Percentiles rank a stretch among this genome's conserved stretches.
phyloP scores from a whole-genome alignment of 2,797 vertebrate genomes.

The Cossypha caffra region DNA sequence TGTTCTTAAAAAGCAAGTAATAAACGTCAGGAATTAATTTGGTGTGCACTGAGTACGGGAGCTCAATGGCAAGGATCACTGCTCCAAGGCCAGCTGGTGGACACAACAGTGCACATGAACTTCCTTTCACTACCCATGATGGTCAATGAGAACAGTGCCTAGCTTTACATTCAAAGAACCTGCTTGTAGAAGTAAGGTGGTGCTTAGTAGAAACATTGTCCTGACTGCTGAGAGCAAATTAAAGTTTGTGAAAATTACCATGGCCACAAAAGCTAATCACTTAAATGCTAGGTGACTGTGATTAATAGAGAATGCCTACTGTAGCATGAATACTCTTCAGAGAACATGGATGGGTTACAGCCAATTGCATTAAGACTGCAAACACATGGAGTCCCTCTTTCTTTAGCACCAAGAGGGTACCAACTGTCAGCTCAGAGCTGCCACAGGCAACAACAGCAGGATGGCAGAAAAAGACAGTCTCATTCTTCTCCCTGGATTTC shows the following conservation, averaged over 20 bases:
- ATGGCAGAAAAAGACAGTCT: neutral
- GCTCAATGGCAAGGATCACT: neutral
- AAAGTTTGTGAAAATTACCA: neutral
- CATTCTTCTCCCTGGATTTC: neutral
- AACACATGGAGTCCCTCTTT: neutral
- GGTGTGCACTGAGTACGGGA: neutral
- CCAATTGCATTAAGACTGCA: neutral
- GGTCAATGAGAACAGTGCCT: neutral
- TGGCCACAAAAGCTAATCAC: neutral
- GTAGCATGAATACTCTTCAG: neutral
- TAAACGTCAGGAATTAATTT: neutral
- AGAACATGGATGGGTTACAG: neutral
- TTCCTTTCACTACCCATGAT: neutral
- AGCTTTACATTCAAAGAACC: neutral
- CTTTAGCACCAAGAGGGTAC: neutral
- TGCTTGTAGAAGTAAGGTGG: neutral
- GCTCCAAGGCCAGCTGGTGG: neutral
- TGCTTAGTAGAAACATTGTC: neutral
- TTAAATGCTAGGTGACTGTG: neutral
- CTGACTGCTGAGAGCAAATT: neutral
- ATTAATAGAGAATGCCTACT: neutral
- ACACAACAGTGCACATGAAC: neutral
- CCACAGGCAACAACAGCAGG: neutral
- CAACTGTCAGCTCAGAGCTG: neutral
- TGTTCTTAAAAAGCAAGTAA: neutral